These are phyloP conservation scores for Euglossa dilemma DNA, from an alignment of 1,140 invertebrate genomes.

Conservation along the genomic window DNA sequence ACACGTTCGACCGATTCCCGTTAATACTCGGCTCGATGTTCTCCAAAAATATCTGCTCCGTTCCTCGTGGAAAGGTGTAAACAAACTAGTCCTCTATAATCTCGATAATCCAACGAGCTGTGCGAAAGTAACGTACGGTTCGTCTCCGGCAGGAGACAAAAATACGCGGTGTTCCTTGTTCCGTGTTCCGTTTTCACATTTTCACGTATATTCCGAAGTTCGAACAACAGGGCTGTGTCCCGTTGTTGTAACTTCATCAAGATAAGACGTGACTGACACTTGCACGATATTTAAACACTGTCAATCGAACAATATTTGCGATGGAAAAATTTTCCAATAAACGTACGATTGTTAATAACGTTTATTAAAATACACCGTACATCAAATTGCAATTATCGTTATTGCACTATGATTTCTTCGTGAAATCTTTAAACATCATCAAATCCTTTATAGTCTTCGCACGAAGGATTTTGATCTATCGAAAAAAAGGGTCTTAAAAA, in stretches of 20 bases:
- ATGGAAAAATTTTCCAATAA: no score
- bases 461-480: no score
- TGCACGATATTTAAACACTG: neutral
- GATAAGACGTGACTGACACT: neutral
- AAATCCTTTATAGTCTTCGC: no score
- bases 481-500: no score
- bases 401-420: no score
- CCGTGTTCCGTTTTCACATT: neutral
- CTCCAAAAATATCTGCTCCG: slow-evolving; percentile 48
- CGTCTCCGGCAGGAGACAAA: neutral
- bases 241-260: neutral
- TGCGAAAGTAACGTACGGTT: slow-evolving; percentile 38
- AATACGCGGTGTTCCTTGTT: slow-evolving; percentile 7
- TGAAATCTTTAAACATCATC: no score
- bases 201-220: neutral
- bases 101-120: slow-evolving; percentile 58
- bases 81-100: slow-evolving; percentile 48
- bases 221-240: neutral
- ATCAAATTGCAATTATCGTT: no score
- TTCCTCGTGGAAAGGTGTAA: slow-evolving; percentile 25
- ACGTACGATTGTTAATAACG: no score
- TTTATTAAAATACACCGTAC: no score
- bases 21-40: neutral
- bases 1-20: neutral
- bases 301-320: no score